Evolutionary conservation across 2,888 invertebrate species (phyloP).

Genomic region (Cephus pulcher): DNA sequence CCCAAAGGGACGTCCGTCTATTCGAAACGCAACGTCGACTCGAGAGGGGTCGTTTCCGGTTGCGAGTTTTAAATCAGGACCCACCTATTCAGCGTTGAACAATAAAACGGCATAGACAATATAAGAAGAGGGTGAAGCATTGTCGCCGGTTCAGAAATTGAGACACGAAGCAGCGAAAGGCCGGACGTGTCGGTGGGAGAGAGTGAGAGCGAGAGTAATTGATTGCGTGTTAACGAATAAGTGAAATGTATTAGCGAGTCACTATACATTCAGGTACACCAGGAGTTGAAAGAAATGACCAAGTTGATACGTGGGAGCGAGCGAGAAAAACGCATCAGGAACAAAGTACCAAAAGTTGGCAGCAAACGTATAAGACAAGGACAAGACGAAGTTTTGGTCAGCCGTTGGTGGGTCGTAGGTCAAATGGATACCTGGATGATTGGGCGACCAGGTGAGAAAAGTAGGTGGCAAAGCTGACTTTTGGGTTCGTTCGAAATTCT

Average conservation of each 20-base stretch:
- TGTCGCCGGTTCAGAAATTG: conserved; percentile 3
- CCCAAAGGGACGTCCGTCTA: too few relatives aligned
- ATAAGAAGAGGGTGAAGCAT: conserved; percentile 12
- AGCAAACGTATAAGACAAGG: not conserved
- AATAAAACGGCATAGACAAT: conserved; percentile 40
- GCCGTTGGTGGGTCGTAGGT: too few relatives aligned
- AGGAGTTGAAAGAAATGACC: too few relatives aligned
- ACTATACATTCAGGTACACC: too few relatives aligned
- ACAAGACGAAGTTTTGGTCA: too few relatives aligned
- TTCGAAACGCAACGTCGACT: conserved; percentile 5
- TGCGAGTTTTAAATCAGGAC: conserved; percentile 13
- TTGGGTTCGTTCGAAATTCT: conserved; percentile 47
- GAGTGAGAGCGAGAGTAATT: not conserved
- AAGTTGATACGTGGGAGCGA: too few relatives aligned
- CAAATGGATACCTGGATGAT: too few relatives aligned
- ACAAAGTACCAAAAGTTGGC: conserved; percentile 6
- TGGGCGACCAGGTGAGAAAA: conserved; percentile 30
- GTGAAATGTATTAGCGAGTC: too few relatives aligned
- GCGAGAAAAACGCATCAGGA: conserved; percentile 13
- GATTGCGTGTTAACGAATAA: too few relatives aligned
- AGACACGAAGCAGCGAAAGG: conserved; percentile 21
- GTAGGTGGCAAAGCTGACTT: conserved; percentile 33
- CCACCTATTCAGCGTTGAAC: conserved; percentile 29
- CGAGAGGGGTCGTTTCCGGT: conserved; percentile 9
- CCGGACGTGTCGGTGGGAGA: conserved; percentile 3